Base-by-base conservation (phyloP, 2,113 vertebrate species). In the Glaucidium brasilianum region DNA sequence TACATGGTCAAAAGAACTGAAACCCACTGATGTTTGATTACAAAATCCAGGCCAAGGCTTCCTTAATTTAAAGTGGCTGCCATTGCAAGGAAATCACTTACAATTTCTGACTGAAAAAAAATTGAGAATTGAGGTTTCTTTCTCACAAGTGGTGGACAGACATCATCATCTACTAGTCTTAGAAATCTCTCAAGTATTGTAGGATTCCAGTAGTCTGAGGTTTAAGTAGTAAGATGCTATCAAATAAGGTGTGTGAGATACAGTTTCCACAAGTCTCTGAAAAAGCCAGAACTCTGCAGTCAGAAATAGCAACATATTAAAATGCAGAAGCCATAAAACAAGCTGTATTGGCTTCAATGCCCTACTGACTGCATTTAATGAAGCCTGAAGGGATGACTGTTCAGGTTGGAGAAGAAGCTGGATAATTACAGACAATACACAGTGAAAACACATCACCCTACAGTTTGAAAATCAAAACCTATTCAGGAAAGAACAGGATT, bases 311-410 rank as follows among this genome's bases (percentile, higher is more conserved):
- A 85, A 67, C 2, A 1, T 56, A 63, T 35, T 32, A 89, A 94
- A 94, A 87, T n/a, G 55, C 77, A 67, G 52, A 84, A 75, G 59
- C 32, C 63, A 69, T 53, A 45, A 34, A 85, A 53, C 23, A 75
- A 90, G 23, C 43, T 55, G 2, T 29, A 75, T 15, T 26, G 39
- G 71, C 66, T 90, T 85, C 82, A 89, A 17, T 80, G 63, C 80
- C 83, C 67, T 76, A 69, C 83, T 77, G 84, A 86, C 66, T 73
- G 29, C 34, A 79, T 85, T 80, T 89, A 85, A 47, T 32, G 71
- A 93, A 85, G 78, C 81, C 85, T 93, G 74, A 93, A 95, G 74
- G 67, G 49, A 88, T 76, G 83, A 64, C 74, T 88, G 49, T 27
- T 93, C 18, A 3, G 23, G 32, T 10, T 91, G 64, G 47, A 90